Conservation (phyloP, 2,797 vertebrate genomes). For the Schizopygopsis malacanthus region DNA sequence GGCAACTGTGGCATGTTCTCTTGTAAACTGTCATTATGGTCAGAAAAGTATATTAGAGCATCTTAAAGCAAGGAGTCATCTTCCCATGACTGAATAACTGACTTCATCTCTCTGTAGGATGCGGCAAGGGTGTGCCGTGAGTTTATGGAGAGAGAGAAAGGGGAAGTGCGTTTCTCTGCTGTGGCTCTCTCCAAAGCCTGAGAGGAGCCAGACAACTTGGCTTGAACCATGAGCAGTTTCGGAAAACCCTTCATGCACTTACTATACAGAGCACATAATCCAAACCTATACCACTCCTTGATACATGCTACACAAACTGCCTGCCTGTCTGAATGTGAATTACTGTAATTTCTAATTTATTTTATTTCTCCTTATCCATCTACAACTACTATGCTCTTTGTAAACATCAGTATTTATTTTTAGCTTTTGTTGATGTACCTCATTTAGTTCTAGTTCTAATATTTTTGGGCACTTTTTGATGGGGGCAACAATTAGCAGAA, state of each 20-base stretch:
- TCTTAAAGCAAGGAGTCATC: background rate
- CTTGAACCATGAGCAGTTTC: slow-evolving; percentile 11
- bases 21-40: background rate
- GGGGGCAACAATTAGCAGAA: background rate
- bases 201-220: background rate
- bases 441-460: background rate
- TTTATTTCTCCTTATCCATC: background rate
- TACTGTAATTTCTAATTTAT: background rate
- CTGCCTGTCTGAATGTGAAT: slow-evolving; percentile 46
- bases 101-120: slow-evolving; percentile 75
- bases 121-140: slow-evolving; percentile 90
- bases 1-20: background rate
- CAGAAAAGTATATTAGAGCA: background rate
- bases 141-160: slow-evolving; percentile 90
- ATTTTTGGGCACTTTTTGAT: slow-evolving; percentile 1
- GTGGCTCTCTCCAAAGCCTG: slow-evolving; percentile 89
- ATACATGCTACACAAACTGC: slow-evolving; percentile 43
- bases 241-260: slow-evolving; percentile 39
- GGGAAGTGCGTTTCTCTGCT: slow-evolving; percentile 93
- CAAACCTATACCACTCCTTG: slow-evolving; percentile 15
- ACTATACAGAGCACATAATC: slow-evolving; percentile 45
- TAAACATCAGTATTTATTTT: slow-evolving; percentile 13
- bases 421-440: slow-evolving; percentile 21
- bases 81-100: background rate
- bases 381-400: background rate